Conservation (phyloP, 2,113 vertebrate genomes). For the human region DNA sequence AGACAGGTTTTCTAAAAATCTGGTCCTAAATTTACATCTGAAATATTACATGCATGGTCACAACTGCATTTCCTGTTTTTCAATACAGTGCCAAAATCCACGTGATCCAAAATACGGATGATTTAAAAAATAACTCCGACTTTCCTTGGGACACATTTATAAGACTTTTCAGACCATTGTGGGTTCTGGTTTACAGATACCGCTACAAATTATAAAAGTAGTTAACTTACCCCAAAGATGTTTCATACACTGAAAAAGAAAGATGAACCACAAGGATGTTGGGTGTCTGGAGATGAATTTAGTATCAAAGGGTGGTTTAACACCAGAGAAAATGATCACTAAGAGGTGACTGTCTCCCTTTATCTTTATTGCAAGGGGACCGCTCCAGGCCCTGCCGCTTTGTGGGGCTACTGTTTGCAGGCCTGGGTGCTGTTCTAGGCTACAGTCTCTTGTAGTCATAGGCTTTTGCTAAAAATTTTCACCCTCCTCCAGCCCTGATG, state of each 20-base stretch:
- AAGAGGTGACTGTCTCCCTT: neutral
- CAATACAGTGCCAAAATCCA: neutral
- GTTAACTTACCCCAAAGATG: neutral
- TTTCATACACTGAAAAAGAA: neutral
- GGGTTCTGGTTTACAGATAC: neutral
- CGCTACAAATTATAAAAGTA: conserved; percentile 3
- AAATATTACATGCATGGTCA: neutral
- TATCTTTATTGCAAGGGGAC: neutral
- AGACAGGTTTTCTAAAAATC: neutral
- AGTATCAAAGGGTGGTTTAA: neutral
- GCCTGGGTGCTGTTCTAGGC: neutral
- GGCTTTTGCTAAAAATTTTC: neutral
- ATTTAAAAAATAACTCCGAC: neutral
- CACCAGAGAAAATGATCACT: neutral
- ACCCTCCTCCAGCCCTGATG: neutral
- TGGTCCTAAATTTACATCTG: neutral
- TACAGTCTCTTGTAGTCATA: neutral
- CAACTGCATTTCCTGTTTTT: neutral
- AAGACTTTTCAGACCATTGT: neutral
- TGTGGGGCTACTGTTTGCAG: neutral
- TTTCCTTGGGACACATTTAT: neutral
- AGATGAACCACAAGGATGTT: neutral
- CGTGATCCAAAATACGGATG: neutral
- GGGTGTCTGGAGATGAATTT: neutral
- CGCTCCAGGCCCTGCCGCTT: neutral